Evolutionary conservation across 2,888 invertebrate species (phyloP).

Genomic region (Brassicogethes aeneus): DNA sequence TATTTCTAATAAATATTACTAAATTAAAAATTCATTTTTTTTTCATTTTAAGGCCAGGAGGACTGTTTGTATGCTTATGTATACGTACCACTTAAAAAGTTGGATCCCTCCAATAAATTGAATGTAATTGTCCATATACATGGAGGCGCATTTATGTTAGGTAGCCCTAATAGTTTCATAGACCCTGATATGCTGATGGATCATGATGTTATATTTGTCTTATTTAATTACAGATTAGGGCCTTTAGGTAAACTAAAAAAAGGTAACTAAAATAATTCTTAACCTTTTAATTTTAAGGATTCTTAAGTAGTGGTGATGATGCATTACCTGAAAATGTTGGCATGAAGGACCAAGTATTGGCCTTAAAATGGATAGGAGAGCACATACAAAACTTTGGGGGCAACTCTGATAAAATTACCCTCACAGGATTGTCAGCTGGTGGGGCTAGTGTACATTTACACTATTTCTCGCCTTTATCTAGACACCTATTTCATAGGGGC

Average conservation of each 20-base stretch:
- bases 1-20: background rate
- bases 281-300: conserved; percentile 42
- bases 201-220: conserved; percentile 52
- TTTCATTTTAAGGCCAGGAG: conserved; percentile 44
- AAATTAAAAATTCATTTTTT: background rate
- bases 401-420: conserved; percentile 54
- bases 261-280: too few species aligned
- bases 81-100: conserved; percentile 41
- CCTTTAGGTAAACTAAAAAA: conserved; percentile 50
- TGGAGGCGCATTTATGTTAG: conserved; percentile 56
- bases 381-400: conserved; percentile 62
- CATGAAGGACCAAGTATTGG: conserved; percentile 61
- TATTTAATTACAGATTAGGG: conserved; percentile 57
- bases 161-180: conserved; percentile 43
- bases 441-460: conserved; percentile 65
- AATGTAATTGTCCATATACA: conserved; percentile 55
- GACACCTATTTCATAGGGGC: conserved; percentile 53
- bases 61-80: conserved; percentile 55
- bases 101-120: conserved; percentile 21
- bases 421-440: conserved; percentile 61
- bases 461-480: conserved; percentile 52
- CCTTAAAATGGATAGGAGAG: conserved; percentile 56
- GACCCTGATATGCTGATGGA: conserved; percentile 51
- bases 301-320: conserved; percentile 61
- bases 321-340: conserved; percentile 60